A percentile compares a stretch with the other conserved stretches of the same genome.
These are phyloP conservation scores for Chymomyza costata DNA, from an alignment of 1,140 invertebrate species.

Conservation along the genomic window DNA sequence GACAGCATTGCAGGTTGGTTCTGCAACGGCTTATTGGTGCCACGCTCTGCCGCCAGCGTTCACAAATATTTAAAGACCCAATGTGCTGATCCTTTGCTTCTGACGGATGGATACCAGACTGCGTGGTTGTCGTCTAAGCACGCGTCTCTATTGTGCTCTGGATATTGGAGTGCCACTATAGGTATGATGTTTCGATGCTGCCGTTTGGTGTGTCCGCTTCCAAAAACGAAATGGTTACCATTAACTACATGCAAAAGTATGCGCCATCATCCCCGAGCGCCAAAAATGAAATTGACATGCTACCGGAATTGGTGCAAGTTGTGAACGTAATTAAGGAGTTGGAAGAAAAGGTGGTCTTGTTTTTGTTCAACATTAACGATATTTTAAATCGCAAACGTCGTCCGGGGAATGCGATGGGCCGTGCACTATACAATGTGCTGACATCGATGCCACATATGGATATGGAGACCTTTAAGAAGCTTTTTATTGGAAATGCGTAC, in stretches of 20 bases:
- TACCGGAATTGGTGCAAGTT: slow-evolving; percentile 42
- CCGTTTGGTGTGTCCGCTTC: slow-evolving; percentile 27
- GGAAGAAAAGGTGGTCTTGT: slow-evolving; percentile 35
- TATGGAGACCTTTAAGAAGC: slow-evolving; percentile 31
- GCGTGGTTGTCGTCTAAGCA: slow-evolving; percentile 19
- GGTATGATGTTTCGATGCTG: slow-evolving; percentile 41
- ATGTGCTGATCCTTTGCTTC: slow-evolving; percentile 39
- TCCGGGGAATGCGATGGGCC: slow-evolving; percentile 43
- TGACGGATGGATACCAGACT: slow-evolving; percentile 43
- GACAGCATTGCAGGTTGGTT: slow-evolving; percentile 56
- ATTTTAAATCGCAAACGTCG: slow-evolving; percentile 37
- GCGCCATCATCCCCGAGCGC: too few species aligned
- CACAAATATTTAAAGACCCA: slow-evolving; percentile 39
- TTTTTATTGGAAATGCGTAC: slow-evolving; percentile 48
- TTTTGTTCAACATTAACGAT: slow-evolving; percentile 53
- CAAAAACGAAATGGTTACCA: slow-evolving; percentile 24
- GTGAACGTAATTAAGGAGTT: slow-evolving; percentile 27
- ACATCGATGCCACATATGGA: slow-evolving; percentile 47
- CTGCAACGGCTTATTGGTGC: slow-evolving; percentile 37
- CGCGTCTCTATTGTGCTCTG: slow-evolving; percentile 41
- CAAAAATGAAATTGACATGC: slow-evolving; percentile 34
- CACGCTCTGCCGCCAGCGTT: slow-evolving; percentile 20
- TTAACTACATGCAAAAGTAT: slow-evolving; percentile 42
- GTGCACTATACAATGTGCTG: slow-evolving; percentile 32
- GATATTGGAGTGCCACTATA: slow-evolving; percentile 45